These are phyloP conservation scores for Drosophila vallismaia DNA, from an alignment of 2,888 invertebrate genomes.

Conservation along the genomic window DNA sequence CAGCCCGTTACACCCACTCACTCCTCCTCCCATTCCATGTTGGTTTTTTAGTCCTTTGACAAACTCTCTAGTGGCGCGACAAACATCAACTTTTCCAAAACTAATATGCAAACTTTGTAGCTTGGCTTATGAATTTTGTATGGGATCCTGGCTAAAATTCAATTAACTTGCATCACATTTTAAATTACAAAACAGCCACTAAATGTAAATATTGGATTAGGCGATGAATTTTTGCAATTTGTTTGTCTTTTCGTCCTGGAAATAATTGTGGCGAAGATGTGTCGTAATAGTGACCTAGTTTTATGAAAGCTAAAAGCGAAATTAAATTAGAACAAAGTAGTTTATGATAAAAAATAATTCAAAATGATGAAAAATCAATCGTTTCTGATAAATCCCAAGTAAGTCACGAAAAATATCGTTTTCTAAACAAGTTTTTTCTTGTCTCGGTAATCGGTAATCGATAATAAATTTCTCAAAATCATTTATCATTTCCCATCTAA, in stretches of 20 bases:
- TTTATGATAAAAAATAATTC: not conserved
- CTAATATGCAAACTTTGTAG: constrained; percentile 9
- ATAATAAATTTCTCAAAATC: not conserved
- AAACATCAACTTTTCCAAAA: not conserved
- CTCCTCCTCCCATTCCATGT: not conserved
- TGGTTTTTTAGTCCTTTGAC: constrained; percentile 3
- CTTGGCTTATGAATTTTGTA: constrained; percentile 1
- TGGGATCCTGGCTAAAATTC: not conserved
- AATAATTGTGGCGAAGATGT: not conserved
- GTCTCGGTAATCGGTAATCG: too few species aligned
- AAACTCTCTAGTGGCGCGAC: not conserved
- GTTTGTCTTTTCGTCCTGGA: not conserved
- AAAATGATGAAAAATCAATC: too few species aligned
- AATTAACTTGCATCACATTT: constrained; percentile 9
- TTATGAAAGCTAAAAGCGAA: not conserved
- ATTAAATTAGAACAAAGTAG: not conserved
- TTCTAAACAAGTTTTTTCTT: too few species aligned
- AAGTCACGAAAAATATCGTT: too few species aligned
- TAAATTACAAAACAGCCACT: not conserved
- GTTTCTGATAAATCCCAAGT: too few species aligned
- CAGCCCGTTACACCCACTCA: not conserved
- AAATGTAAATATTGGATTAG: not conserved
- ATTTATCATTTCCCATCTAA: constrained; percentile 1
- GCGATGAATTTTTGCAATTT: not conserved
- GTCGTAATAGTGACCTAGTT: not conserved